Percentiles rank a stretch among this genome's conserved stretches.
phyloP scores from a whole-genome alignment of 2,113 vertebrate genomes.

The Microcebus jonahi region DNA sequence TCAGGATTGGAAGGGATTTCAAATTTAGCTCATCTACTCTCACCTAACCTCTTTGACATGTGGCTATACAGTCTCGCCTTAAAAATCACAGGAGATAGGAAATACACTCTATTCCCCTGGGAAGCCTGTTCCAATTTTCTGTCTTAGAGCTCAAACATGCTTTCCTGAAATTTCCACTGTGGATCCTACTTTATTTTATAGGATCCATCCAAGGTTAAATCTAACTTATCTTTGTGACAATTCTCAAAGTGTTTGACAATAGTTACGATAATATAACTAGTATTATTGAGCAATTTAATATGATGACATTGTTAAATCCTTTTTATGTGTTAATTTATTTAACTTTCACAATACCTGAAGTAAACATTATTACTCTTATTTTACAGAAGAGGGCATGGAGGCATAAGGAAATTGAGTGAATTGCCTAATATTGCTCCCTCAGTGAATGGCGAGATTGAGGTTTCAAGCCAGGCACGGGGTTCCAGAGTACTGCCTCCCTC shows the following conservation, averaged over 20 bases:
- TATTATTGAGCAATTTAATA: neutral
- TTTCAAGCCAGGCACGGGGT: neutral
- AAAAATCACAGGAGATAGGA: neutral
- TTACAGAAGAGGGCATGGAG: neutral
- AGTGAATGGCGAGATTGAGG: neutral
- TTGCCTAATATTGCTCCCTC: no score
- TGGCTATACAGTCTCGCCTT: neutral
- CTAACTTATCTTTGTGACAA: neutral
- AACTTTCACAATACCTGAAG: neutral
- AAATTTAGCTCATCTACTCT: neutral
- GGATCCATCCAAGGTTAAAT: neutral
- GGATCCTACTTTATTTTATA: neutral
- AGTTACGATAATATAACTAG: neutral
- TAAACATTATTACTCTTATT: neutral
- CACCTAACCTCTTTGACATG: neutral
- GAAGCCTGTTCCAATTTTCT: neutral
- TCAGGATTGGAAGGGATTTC: neutral
- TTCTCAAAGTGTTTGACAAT: neutral
- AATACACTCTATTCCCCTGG: fast-evolving
- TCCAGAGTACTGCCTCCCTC: neutral
- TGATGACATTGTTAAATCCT: neutral
- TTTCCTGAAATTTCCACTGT: neutral
- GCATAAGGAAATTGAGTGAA: neutral
- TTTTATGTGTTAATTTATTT: neutral
- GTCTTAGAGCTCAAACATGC: neutral